Evolutionary conservation across 2,888 invertebrate genomes (phyloP), one percentile per base, ranked within the genome.

Genomic region (Dicyrtomina minuta): DNA sequence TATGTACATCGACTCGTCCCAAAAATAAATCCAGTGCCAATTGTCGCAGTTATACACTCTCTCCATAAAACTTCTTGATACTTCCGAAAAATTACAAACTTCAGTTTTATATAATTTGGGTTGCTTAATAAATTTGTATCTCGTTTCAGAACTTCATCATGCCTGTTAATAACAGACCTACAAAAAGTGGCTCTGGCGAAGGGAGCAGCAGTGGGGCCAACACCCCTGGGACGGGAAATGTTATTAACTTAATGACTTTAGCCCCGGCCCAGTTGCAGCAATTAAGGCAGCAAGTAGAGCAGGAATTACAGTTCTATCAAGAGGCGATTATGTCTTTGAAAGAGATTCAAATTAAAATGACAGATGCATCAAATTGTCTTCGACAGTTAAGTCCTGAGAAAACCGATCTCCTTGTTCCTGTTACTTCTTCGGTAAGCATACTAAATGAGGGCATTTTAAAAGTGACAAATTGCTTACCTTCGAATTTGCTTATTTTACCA

Each of bases 281-380:
- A 41, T 51, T 77, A 24, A 76, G 73, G 60, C 71, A 72, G 44
- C 74, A 75, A 66, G 72, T 77, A 1, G 77, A 77, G 46, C 75
- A 84, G 90, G 96, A 96, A 82, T 84, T 96, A 71, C 87, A 86
- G 78, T 87, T 96, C 58, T 93, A 96, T 81, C 91, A 92, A 85
- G 93, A 93, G 76, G 96, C 96, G 0, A 82, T 96, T 75, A 90
- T 91, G 80, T 91, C 92, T 24, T 84, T 97, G 68, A 94, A 96
- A 84, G 87, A 91, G 80, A 95, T 94, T 8, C 94, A 96, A 82
- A 87, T 86, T 41, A 96, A 95, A 84, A 96, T 93, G 83, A 88
- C 89, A 70, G 91, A 91, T 80, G 95, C 95, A 0, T 90, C 90
- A 61, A 92, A 92, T 79, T 90, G 89, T 79, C 55, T 65, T 15